These are phyloP conservation scores for Poliocrania exsul DNA, from an alignment of 2,797 vertebrate genomes.

Conservation along the genomic window DNA sequence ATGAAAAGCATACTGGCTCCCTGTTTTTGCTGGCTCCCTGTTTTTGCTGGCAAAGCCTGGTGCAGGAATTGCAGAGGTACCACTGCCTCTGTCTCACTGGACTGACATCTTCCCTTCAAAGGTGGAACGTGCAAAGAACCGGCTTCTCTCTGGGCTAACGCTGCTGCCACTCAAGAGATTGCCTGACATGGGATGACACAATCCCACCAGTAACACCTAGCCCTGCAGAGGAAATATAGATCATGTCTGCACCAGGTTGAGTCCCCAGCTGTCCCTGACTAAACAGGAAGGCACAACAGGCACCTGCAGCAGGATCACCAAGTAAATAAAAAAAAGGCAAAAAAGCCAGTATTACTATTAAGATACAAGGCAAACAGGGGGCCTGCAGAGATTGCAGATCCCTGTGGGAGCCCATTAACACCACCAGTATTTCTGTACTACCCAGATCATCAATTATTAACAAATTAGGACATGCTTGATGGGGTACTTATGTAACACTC, in stretches of 20 bases:
- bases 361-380: neutral
- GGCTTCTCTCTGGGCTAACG: neutral
- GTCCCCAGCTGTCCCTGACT: conserved; percentile 4
- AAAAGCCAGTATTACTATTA: neutral
- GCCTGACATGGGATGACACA: neutral
- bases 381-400: neutral
- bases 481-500: conserved; percentile 15
- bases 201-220: neutral
- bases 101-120: neutral
- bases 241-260: neutral
- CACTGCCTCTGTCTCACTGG: neutral
- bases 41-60: rapidly evolving
- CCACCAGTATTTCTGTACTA: neutral
- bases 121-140: neutral
- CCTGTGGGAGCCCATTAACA: neutral
- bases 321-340: neutral
- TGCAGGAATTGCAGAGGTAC: neutral
- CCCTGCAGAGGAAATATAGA: conserved; percentile 29
- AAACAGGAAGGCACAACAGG: neutral
- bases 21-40: rapidly evolving
- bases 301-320: neutral
- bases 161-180: neutral
- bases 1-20: neutral
- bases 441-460: conserved; percentile 54
- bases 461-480: conserved; percentile 39